phyloP scores from a whole-genome alignment of 2,113 vertebrate genomes.

The Phocoena sinus region DNA sequence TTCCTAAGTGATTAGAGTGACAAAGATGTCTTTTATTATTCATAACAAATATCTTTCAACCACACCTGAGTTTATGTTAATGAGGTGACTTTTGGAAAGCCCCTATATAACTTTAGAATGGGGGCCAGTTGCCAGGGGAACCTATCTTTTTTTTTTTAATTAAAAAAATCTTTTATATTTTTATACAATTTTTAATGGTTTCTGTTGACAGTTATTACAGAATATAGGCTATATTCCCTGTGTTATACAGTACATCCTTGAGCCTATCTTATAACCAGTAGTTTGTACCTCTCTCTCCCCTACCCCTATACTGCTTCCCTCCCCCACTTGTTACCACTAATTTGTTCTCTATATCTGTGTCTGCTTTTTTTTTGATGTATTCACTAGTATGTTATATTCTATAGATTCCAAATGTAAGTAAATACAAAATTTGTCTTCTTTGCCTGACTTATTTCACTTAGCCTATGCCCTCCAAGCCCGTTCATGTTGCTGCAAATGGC shows the following conservation, averaged over 20 bases:
- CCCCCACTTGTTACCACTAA: rapidly evolving
- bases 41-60: background rate
- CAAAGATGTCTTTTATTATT: background rate
- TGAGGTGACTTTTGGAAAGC: background rate
- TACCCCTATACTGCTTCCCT: background rate
- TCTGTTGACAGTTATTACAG: background rate
- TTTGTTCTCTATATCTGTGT: background rate
- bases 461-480: background rate
- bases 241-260: background rate
- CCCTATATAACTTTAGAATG: background rate
- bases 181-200: background rate
- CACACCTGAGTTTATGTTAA: background rate
- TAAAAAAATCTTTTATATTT: background rate
- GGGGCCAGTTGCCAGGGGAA: background rate
- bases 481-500: background rate
- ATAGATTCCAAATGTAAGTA: background rate
- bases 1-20: background rate
- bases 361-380: background rate
- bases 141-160: background rate
- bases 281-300: background rate
- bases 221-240: background rate
- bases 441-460: background rate
- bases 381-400: background rate
- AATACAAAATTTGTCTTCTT: background rate
- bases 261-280: background rate